These are phyloP conservation scores for Catostomus latipinnis DNA, from an alignment of 2,797 vertebrate genomes.

Conservation along the genomic window DNA sequence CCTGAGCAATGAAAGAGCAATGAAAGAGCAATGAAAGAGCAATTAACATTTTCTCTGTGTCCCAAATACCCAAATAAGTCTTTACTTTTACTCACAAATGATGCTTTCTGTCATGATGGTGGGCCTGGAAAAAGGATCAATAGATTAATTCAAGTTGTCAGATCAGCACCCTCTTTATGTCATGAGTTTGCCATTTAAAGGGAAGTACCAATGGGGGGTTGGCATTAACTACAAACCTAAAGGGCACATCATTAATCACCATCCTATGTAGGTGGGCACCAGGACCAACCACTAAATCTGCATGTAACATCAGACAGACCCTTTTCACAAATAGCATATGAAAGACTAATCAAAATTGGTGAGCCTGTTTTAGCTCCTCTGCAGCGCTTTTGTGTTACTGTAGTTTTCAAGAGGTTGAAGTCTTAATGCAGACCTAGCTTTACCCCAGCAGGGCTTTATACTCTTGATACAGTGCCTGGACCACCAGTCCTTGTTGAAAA, in stretches of 20 bases:
- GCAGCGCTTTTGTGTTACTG: not conserved
- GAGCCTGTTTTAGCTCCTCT: not conserved
- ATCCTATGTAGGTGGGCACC: conserved; percentile 30
- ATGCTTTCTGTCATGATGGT: conserved; percentile 10
- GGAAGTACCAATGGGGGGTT: conserved; percentile 52
- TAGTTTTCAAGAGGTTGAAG: not conserved
- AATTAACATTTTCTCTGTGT: too few species aligned
- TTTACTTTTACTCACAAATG: not conserved
- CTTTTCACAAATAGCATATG: not conserved
- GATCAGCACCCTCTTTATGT: conserved; percentile 42
- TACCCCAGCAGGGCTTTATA: not conserved
- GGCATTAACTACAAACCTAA: conserved; percentile 51
- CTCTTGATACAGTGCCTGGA: not conserved
- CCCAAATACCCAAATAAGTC: not conserved
- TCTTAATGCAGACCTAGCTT: not conserved
- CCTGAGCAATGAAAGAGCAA: too few species aligned
- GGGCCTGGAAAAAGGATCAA: conserved; percentile 17
- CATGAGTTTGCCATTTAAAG: conserved; percentile 53
- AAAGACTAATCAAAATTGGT: conserved; percentile 8
- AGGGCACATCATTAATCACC: conserved; percentile 56
- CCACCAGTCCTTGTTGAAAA: conserved; percentile 7
- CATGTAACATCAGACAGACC: conserved; percentile 1
- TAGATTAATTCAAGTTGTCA: conserved; percentile 49
- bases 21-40: too few species aligned
- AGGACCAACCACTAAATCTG: conserved; percentile 7